phyloP scores from a whole-genome alignment of 1,140 invertebrate genomes.

The Drosophila equinoxialis region DNA sequence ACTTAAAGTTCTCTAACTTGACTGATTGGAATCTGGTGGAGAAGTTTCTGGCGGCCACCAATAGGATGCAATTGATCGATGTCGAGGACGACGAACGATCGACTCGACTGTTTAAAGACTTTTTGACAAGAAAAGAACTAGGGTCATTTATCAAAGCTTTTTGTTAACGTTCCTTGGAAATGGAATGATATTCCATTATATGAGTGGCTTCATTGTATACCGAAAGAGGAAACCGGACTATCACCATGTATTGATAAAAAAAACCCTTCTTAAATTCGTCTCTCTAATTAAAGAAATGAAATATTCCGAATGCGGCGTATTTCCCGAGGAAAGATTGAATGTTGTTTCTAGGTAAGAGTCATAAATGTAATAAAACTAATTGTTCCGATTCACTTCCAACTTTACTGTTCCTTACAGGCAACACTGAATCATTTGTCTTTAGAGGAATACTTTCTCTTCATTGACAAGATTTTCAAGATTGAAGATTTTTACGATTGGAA shows the following conservation, averaged over 20 bases:
- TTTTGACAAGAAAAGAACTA: not conserved
- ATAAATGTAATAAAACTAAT: no score
- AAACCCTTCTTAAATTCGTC: no score
- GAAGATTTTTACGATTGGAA: no score
- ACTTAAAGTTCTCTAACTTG: slow-evolving; percentile 38
- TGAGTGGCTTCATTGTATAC: not conserved
- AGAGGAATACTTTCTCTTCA: not conserved
- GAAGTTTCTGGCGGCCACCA: slow-evolving; percentile 62
- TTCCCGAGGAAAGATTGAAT: no score
- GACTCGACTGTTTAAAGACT: slow-evolving; percentile 26
- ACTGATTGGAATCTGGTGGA: slow-evolving; percentile 30
- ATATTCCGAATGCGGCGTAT: no score
- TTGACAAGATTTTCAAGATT: not conserved
- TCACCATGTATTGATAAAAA: not conserved
- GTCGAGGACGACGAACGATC: slow-evolving; percentile 32
- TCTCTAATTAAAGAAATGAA: no score
- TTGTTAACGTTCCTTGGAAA: slow-evolving; percentile 19
- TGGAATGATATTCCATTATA: not conserved
- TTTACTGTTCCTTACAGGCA: not conserved
- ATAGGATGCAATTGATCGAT: slow-evolving; percentile 66
- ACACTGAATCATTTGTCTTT: not conserved
- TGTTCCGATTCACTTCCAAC: no score
- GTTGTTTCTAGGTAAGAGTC: no score
- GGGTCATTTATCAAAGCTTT: slow-evolving; percentile 37
- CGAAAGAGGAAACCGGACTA: not conserved